Evolutionary conservation across 2,113 vertebrate genomes (phyloP).

Genomic region (Callionymus lyra): DNA sequence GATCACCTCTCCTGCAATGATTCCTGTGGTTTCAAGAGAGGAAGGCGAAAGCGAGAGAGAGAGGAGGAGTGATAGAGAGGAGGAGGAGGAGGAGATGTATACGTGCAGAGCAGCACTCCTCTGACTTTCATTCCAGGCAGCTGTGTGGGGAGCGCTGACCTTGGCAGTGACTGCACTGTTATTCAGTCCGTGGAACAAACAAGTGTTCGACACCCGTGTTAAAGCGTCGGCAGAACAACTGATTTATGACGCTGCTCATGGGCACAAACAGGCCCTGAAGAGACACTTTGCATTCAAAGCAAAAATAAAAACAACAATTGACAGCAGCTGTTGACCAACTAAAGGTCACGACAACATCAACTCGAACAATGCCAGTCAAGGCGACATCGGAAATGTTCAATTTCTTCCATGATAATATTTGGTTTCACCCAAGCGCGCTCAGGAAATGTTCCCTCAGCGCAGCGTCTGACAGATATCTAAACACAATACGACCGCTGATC

Average conservation of each 20-base stretch:
- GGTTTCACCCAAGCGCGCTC: no score
- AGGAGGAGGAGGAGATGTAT: conserved; percentile 37
- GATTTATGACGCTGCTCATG: not conserved
- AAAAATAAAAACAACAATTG: not conserved
- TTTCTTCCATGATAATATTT: no score
- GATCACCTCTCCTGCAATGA: conserved; percentile 14
- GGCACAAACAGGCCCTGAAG: not conserved
- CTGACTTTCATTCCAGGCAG: conserved; percentile 51
- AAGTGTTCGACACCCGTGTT: conserved; percentile 38
- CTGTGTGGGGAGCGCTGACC: conserved; percentile 56
- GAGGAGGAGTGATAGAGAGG: conserved; percentile 18
- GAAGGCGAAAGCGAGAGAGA: conserved; percentile 14
- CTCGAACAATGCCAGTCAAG: no score
- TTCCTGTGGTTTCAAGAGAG: conserved; percentile 28
- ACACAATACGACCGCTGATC: no score
- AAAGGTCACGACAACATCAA: no score
- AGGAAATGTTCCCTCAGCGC: no score
- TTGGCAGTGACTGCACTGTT: conserved; percentile 49
- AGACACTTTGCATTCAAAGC: not conserved
- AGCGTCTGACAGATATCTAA: no score
- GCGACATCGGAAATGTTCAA: no score
- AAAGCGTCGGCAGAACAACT: conserved; percentile 19
- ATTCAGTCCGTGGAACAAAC: conserved; percentile 41
- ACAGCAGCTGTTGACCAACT: no score
- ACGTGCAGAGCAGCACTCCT: conserved; percentile 61